Conservation (phyloP, 2,797 vertebrate species). For the Centropyge bicolor region DNA sequence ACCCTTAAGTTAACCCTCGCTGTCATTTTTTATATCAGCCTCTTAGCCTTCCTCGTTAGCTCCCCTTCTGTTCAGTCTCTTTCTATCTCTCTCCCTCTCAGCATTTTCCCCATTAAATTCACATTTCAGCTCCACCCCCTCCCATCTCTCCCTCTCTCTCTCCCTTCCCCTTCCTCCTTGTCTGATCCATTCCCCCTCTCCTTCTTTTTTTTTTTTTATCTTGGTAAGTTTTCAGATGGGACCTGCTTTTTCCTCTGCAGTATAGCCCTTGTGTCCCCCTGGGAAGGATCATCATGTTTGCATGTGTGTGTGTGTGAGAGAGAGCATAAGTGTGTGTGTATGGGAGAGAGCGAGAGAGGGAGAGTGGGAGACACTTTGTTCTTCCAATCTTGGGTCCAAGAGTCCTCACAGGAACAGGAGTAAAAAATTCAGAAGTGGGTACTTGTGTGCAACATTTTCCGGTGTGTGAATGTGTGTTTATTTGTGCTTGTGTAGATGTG, state of each 20-base stretch:
- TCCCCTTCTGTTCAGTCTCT: slow-evolving; percentile 35
- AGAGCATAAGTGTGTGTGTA: slow-evolving; percentile 12
- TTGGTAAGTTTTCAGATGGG: slow-evolving; percentile 64
- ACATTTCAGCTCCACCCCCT: slow-evolving; percentile 47
- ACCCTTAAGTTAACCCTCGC: slow-evolving; percentile 31
- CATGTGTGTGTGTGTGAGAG: slow-evolving; percentile 28
- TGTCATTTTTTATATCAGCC: slow-evolving; percentile 39
- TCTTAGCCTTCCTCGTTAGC: slow-evolving; percentile 45
- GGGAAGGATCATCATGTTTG: slow-evolving; percentile 50
- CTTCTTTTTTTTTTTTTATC: slow-evolving; percentile 54
- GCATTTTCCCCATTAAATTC: slow-evolving; percentile 62
- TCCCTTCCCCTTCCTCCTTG: neutral
- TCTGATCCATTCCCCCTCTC: neutral
- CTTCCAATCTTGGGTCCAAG: slow-evolving; percentile 36
- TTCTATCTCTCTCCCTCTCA: slow-evolving; percentile 40
- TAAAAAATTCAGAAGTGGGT: slow-evolving; percentile 46
- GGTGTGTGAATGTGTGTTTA: slow-evolving; percentile 5
- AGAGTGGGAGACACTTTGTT: slow-evolving; percentile 42
- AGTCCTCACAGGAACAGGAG: slow-evolving; percentile 56
- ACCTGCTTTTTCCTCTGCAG: slow-evolving; percentile 63
- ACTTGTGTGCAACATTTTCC: slow-evolving; percentile 39
- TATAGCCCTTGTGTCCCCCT: slow-evolving; percentile 47
- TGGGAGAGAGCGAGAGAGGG: neutral
- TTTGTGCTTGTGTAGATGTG: neutral
- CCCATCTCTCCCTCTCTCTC: neutral